Base-by-base conservation (phyloP, 2,113 vertebrate species). In the Etia nguti region DNA sequence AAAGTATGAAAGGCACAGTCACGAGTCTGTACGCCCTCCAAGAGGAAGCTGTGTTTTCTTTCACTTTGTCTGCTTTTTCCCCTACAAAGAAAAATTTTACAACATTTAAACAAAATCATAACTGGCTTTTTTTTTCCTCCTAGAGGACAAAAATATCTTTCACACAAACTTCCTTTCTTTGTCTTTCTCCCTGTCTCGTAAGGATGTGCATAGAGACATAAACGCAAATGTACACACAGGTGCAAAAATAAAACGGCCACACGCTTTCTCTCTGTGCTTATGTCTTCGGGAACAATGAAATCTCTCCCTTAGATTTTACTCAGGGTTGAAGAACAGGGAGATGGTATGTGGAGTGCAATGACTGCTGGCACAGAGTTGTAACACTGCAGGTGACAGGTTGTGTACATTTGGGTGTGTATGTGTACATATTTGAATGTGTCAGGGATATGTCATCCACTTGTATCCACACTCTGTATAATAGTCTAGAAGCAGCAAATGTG, bases 261-360 rank as follows among this genome's bases (percentile, higher is more conserved):
- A 92, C 81, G 82, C 92, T 91, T 88, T 93, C 93, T 94, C 94
- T 92, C 92, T 95, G 92, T 92, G 93, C 89, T 95, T 92, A 93
- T 93, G 92, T 96, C 94, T 96, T 94, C 87, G 94, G 93, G 92
- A 95, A 94, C 82, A 85, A 91, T 94, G 92, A 92, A 95, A 94
- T 93, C 92, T 94, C 92, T 95, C 93, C 94, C 94, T 94, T 92
- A 94, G 95, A 96, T 95, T 96, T 95, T 96, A 96, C 96, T 97
- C 96, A 97, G 96, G 96, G 96, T 96, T 95, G 92, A 95, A 96
- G 94, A 95, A 94, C 93, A 92, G 94, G 89, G 94, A 96, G 95
- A 95, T 91, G 90, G 94, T 84, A 90, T 92, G 91, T 93, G 91
- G 88, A 93, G 88, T 90, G 86, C 70, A 81, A 88, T 73, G 89